These are phyloP conservation scores for Chunga burmeisteri DNA, from an alignment of 2,113 vertebrate genomes.

Conservation along the genomic window DNA sequence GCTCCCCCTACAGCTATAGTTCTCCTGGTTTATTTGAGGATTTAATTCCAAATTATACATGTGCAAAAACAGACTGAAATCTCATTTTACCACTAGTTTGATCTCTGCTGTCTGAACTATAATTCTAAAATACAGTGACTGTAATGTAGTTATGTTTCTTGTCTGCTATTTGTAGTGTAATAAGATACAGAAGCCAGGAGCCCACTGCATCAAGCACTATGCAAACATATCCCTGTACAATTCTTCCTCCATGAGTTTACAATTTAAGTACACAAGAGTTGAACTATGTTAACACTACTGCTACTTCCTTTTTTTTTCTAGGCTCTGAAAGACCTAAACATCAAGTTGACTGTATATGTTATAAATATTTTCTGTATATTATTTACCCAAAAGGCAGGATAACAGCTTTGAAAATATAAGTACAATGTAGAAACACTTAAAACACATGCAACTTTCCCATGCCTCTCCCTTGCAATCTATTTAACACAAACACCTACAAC, in stretches of 20 bases:
- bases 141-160: conserved; percentile 11
- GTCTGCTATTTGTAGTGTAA: conserved; percentile 30
- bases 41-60: conserved; percentile 42
- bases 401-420: conserved; percentile 6
- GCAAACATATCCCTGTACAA: neutral
- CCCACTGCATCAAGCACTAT: neutral
- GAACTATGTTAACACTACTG: conserved; percentile 31
- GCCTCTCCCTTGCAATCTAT: neutral
- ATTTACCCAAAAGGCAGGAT: conserved; percentile 8
- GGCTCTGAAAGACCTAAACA: conserved; percentile 39
- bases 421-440: neutral
- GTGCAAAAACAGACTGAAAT: conserved; percentile 17
- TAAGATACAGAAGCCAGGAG: conserved; percentile 43
- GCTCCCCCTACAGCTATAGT: conserved; percentile 28
- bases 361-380: conserved; percentile 53
- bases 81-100: conserved; percentile 18
- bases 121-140: conserved; percentile 31
- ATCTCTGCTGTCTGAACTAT: neutral
- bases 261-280: conserved; percentile 25
- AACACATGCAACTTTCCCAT: conserved; percentile 4
- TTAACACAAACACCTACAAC: neutral
- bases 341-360: conserved; percentile 17
- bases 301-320: neutral
- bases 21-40: neutral
- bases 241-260: conserved; percentile 43